A percentile compares a stretch with the other conserved stretches of the same genome.
Evolutionary conservation across 2,113 vertebrate genomes (phyloP).

Genomic region (Synodontis membranacea): DNA sequence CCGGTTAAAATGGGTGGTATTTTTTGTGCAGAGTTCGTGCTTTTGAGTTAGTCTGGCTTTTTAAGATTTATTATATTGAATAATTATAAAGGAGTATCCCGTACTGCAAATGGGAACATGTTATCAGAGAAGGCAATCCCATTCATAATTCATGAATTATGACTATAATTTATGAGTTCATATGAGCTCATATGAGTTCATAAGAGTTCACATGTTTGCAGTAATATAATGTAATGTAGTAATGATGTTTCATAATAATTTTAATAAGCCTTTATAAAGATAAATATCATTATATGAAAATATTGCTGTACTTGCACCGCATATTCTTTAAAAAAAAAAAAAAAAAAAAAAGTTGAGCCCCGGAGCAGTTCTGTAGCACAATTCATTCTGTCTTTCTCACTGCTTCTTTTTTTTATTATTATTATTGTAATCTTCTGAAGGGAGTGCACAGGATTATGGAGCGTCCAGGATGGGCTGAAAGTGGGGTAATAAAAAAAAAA

Average conservation of each 20-base stretch:
- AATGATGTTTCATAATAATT: neutral
- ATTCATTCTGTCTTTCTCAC: neutral
- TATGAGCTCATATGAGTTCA: too few relatives aligned
- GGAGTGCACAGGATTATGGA: constrained; percentile 72
- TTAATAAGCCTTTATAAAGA: neutral
- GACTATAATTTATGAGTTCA: too few relatives aligned
- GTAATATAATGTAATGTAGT: neutral
- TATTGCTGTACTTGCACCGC: neutral
- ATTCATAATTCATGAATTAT: too few relatives aligned
- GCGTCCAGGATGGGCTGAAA: constrained; percentile 67
- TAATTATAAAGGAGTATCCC: neutral
- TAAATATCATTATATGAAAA: neutral
- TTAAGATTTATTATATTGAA: neutral
- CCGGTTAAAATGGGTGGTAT: too few relatives aligned
- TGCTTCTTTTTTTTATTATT: neutral
- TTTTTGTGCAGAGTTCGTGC: neutral
- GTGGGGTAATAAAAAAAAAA: constrained; percentile 75
- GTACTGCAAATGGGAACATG: neutral
- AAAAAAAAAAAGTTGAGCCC: neutral
- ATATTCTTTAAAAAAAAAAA: neutral
- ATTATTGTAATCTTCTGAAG: constrained; percentile 67
- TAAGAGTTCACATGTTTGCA: neutral
- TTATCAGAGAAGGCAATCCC: neutral
- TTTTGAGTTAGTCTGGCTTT: neutral
- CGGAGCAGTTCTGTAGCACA: neutral